phyloP scores from a whole-genome alignment of 2,888 invertebrate genomes.

The Athetis lepigone region DNA sequence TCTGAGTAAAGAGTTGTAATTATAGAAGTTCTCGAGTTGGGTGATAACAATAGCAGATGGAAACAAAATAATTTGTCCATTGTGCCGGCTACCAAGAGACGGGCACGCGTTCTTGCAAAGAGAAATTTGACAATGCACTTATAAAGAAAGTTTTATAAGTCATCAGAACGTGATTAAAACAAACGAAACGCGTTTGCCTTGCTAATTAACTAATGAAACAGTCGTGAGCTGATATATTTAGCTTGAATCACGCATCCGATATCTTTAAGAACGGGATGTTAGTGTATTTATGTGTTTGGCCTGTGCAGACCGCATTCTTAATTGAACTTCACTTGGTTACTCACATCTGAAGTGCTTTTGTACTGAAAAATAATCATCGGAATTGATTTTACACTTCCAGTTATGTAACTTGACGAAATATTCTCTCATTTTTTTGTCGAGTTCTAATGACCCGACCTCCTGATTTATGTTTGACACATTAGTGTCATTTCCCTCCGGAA shows the following conservation, averaged over 20 bases:
- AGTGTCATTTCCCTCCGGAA: conserved; percentile 32
- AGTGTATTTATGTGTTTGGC: conserved; percentile 19
- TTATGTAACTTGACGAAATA: neutral
- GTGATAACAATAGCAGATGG: conserved; percentile 75
- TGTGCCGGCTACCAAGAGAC: conserved; percentile 72
- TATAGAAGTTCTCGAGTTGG: conserved; percentile 66
- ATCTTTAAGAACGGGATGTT: conserved; percentile 41
- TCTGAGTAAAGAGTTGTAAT: conserved; percentile 37
- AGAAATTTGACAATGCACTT: conserved; percentile 87
- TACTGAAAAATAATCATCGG: neutral
- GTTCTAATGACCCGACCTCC: conserved; percentile 12
- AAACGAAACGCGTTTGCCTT: conserved; percentile 79
- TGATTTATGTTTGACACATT: conserved; percentile 31
- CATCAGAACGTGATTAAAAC: conserved; percentile 81
- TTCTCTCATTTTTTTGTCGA: neutral
- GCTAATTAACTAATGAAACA: conserved; percentile 69
- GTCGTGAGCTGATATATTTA: conserved; percentile 55
- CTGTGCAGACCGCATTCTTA: neutral
- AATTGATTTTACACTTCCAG: neutral
- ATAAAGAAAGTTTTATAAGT: conserved; percentile 85
- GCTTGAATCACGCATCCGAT: conserved; percentile 36
- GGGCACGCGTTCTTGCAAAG: conserved; percentile 73
- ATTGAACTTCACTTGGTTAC: neutral
- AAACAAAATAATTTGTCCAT: conserved; percentile 80
- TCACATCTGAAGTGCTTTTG: conserved; percentile 10